phyloP scores from a whole-genome alignment of 2,113 vertebrate genomes.

The Indri indri region DNA sequence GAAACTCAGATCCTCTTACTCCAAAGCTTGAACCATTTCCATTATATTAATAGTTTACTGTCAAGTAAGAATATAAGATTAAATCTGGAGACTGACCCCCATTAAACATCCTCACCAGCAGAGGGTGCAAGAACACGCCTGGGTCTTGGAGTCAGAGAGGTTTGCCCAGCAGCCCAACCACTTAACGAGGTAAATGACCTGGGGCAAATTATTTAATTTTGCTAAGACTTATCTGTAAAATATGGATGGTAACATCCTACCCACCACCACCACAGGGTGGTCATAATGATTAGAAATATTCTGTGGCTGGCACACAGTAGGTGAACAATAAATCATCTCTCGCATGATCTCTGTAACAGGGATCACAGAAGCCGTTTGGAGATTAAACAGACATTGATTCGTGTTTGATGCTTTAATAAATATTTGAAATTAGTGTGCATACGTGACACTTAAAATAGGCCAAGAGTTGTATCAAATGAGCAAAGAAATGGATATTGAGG shows the following conservation, averaged over 20 bases:
- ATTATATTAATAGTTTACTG: not conserved
- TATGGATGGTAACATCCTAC: not conserved
- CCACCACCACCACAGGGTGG: not conserved
- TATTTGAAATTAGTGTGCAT: slow-evolving; percentile 35
- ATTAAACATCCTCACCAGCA: slow-evolving; percentile 57
- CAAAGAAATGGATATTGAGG: not conserved
- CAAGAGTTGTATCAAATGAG: not conserved
- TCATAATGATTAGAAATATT: not conserved
- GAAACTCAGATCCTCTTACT: not conserved
- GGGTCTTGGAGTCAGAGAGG: not conserved
- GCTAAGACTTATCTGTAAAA: slow-evolving; percentile 4
- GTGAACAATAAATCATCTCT: not conserved
- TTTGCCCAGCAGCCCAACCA: not conserved
- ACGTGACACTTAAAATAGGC: not conserved
- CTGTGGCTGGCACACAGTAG: not conserved
- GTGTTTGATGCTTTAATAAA: slow-evolving; percentile 22
- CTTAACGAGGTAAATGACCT: not conserved
- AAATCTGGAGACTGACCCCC: not conserved
- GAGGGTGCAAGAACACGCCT: slow-evolving; percentile 27
- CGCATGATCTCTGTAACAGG: not conserved
- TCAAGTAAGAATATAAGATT: not conserved
- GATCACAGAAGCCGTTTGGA: not conserved
- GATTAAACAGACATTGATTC: not conserved
- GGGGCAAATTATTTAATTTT: not conserved
- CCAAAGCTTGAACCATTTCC: not conserved